Conservation (phyloP, 2,888 invertebrate genomes). For the Drosophila picticornis region DNA sequence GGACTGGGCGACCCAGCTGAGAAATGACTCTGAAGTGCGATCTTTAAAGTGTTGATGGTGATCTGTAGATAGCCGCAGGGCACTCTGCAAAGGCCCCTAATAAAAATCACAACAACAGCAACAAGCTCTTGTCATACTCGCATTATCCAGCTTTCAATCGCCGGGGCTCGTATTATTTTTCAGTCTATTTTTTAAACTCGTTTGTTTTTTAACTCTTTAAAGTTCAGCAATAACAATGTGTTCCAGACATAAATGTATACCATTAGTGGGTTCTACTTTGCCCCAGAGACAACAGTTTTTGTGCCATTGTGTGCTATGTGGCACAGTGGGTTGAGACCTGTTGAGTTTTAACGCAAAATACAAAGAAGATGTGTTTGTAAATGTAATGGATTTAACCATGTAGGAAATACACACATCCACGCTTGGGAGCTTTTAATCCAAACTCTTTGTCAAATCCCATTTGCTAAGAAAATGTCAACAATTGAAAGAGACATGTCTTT, state of each 20-base stretch:
- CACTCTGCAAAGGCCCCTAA: conserved; percentile 14
- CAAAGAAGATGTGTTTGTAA: not conserved
- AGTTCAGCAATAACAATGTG: conserved; percentile 68
- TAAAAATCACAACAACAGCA: not conserved
- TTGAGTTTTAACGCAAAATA: not conserved
- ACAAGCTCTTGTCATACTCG: conserved; percentile 20
- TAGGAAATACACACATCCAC: not conserved
- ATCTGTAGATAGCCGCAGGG: conserved; percentile 10
- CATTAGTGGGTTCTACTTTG: conserved; percentile 52
- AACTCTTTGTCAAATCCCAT: not conserved
- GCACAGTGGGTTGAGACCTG: conserved; percentile 31
- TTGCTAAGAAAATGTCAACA: not conserved
- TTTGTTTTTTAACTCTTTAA: conserved; percentile 53
- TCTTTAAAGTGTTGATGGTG: conserved; percentile 32
- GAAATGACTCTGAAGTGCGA: conserved; percentile 40
- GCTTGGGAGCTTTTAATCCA: not conserved
- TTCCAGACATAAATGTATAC: conserved; percentile 51
- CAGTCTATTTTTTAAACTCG: conserved; percentile 13
- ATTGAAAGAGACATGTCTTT: not conserved
- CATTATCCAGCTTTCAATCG: conserved; percentile 40
- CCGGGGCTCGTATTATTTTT: conserved; percentile 10
- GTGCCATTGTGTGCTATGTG: conserved; percentile 24
- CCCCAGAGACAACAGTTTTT: conserved; percentile 37
- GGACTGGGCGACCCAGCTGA: conserved; percentile 1
- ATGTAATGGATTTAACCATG: not conserved